A percentile compares a stretch with the other conserved stretches of the same genome.
These are phyloP conservation scores for Paracanthobrama guichenoti DNA, from an alignment of 2,113 vertebrate species.

Conservation along the genomic window DNA sequence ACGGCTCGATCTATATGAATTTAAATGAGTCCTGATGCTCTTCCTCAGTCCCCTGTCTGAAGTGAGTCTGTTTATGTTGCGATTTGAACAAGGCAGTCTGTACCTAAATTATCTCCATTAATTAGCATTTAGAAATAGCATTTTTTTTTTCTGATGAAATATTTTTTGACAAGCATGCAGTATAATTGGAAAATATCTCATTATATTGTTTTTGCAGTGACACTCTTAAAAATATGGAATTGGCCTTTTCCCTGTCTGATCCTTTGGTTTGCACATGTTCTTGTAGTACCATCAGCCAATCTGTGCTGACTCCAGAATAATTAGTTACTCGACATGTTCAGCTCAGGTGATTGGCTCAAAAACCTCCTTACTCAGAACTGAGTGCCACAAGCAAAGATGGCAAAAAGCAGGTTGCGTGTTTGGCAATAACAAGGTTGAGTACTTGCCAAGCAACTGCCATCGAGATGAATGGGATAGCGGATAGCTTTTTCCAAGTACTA, in stretches of 20 bases:
- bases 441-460: not conserved
- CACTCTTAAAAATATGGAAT: not conserved
- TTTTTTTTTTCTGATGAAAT: not conserved
- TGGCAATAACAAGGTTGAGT: not conserved
- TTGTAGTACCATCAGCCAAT: not conserved
- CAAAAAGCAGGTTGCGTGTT: not conserved
- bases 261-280: not conserved
- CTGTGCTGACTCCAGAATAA: not conserved
- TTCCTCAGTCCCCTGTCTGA: not conserved
- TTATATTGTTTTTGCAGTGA: not conserved
- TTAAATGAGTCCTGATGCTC: not conserved
- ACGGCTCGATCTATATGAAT: constrained; percentile 11
- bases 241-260: not conserved
- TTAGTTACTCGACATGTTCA: not conserved
- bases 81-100: not conserved
- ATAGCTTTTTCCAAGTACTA: not conserved
- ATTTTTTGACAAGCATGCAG: not conserved
- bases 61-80: constrained; percentile 16
- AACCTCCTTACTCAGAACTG: not conserved
- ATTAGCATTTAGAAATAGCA: not conserved
- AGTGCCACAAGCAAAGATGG: not conserved
- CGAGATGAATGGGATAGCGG: not conserved
- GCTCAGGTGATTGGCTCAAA: constrained; percentile 29
- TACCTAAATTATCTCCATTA: not conserved
- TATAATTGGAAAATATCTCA: not conserved